Conservation (phyloP, 1,140 invertebrate species). For the Bilobella aurantiaca region DNA sequence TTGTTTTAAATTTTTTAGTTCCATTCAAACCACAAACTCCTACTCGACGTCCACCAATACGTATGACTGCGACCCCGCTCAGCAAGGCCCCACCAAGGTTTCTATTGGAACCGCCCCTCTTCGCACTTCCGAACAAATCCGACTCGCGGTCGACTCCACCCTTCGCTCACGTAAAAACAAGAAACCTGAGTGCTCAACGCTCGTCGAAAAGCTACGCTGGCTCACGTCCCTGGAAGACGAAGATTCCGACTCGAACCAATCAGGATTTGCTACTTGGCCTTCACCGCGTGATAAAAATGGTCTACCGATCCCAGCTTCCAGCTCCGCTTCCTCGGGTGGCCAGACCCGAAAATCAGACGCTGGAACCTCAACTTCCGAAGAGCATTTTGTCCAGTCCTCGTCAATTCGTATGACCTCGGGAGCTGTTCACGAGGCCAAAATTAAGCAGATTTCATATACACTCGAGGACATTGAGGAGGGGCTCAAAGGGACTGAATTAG, state of each 20-base stretch:
- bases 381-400: conserved; percentile 28
- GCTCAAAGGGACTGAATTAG: conserved; percentile 29
- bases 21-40: not conserved
- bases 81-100: conserved; percentile 16
- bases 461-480: conserved; percentile 35
- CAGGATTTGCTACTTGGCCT: conserved; percentile 34
- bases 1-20: not conserved
- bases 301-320: too few species aligned
- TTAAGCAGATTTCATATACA: conserved; percentile 33
- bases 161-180: conserved; percentile 23
- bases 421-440: conserved; percentile 31
- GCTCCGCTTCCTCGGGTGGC: conserved; percentile 1
- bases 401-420: conserved; percentile 16
- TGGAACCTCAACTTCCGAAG: conserved; percentile 29
- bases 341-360: conserved; percentile 24
- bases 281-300: conserved; percentile 31
- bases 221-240: conserved; percentile 32
- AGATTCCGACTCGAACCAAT: conserved; percentile 23
- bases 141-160: conserved; percentile 28
- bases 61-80: not conserved
- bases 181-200: conserved; percentile 31
- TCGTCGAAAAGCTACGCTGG: conserved; percentile 35
- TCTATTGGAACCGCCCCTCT: conserved; percentile 32
- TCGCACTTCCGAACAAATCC: conserved; percentile 33
- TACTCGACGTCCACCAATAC: not conserved